Evolutionary conservation across 2,797 vertebrate genomes (phyloP).

Genomic region (Salmo trutta): DNA sequence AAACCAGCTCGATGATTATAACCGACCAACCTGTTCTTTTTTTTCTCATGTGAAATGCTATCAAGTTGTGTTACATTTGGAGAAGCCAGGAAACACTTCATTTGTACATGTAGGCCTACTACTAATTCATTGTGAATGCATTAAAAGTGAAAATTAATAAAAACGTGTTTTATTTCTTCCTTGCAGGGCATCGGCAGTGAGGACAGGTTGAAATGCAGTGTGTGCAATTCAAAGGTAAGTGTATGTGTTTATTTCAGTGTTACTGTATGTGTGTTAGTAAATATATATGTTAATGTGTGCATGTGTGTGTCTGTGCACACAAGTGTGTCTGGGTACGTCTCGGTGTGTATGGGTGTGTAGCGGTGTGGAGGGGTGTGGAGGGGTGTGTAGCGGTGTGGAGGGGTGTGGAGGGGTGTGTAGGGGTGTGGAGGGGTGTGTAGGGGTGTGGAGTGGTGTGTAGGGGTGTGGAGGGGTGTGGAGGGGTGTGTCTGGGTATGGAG

Average conservation of each 20-base stretch:
- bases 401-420: too few species aligned
- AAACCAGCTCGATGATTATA: slow-evolving; percentile 38
- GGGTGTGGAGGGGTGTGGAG: too few species aligned
- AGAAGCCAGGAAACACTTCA: slow-evolving; percentile 6
- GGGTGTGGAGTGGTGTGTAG: too few species aligned
- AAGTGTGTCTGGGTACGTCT: not conserved
- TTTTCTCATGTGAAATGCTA: slow-evolving; percentile 13
- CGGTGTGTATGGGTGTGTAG: slow-evolving; percentile 11
- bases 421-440: too few species aligned
- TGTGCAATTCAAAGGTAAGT: slow-evolving; percentile 74
- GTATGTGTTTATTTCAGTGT: not conserved
- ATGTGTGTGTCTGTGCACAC: not conserved
- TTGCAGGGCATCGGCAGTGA: slow-evolving; percentile 63
- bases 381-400: too few species aligned
- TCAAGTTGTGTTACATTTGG: slow-evolving; percentile 5
- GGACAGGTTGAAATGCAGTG: slow-evolving; percentile 53
- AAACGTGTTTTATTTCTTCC: slow-evolving; percentile 28
- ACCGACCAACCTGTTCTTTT: slow-evolving; percentile 35
- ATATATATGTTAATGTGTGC: slow-evolving; percentile 26
- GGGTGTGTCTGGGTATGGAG: rapidly evolving
- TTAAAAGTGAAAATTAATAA: not conserved
- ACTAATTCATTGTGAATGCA: slow-evolving; percentile 15
- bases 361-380: rapidly evolving
- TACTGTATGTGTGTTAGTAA: slow-evolving; percentile 12
- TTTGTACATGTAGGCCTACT: slow-evolving; percentile 13